Evolutionary conservation across 1,140 invertebrate genomes (phyloP), one percentile per base, ranked within the genome.

Genomic region (Wiebesia pumilae): DNA sequence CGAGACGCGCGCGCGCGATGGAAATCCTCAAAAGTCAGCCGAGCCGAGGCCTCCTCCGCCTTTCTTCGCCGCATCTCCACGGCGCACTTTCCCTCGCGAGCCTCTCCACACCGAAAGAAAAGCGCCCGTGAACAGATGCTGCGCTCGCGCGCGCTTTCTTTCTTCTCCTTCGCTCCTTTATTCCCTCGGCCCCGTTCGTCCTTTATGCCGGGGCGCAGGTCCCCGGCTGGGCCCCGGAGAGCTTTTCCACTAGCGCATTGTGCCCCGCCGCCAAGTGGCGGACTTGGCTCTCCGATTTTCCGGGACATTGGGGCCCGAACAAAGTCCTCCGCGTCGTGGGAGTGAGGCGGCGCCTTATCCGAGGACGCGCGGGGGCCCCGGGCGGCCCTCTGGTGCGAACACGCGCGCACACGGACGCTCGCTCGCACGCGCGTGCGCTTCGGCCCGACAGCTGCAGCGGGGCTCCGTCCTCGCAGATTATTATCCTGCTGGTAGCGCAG

Each of bases 21-120:
- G 51, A 79, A 79, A 79, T 79, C 77, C 77, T 79, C 47, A 79
- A 79, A 79, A 79, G 77, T 79, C 77, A 79, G 35, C 14, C 43
- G 51, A 19, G 21, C 51, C 51, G 6, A 2, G 51, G 9, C 54
- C 51, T 62, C 54, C 54, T 62, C 54, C 54, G 21, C 30, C 54
- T 54, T 54, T 78, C 43, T 78, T 51, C 9, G 12, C 3, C 30
- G 71, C 21, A 62, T 62, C 58, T 62, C 58, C 21, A 69, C n/a
- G 33, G 33, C 33, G 47, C 47, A 43, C 47, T 78, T 78, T 78
- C 77, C 77, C 77, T 78, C 47, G 30, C 21, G 43, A 14, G 67
- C 67, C n/a, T 30, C 77, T 19, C 43, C 7, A 2, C 16, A 3
- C 30, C 9, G 12, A 43, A 54, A 33, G 30, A 78, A 27, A 54